Percentiles rank a stretch among this genome's conserved stretches.
Conservation (phyloP, 2,888 invertebrate genomes). For the Agrochola lychnidis region DNA sequence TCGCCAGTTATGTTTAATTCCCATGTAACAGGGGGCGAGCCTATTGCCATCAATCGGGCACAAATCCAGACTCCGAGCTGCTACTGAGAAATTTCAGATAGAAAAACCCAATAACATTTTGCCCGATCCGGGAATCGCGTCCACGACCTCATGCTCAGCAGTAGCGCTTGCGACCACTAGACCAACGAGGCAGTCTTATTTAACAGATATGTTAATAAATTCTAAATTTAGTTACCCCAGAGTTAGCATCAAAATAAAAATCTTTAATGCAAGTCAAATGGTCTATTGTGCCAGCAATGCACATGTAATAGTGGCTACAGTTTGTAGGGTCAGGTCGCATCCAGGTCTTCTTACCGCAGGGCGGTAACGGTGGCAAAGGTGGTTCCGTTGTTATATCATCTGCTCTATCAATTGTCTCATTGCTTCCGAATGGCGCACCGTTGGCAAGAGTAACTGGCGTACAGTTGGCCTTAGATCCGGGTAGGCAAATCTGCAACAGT, state of each 20-base stretch:
- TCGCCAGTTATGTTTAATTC: no score
- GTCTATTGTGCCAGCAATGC: background rate
- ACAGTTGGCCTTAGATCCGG: background rate
- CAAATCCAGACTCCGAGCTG: no score
- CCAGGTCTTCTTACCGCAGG: background rate
- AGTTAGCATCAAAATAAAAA: background rate
- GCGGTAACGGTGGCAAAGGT: background rate
- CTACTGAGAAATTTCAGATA: no score
- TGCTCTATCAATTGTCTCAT: background rate
- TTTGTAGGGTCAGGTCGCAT: background rate
- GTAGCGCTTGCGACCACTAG: no score
- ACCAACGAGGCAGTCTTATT: no score
- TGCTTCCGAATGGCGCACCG: background rate
- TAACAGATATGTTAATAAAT: background rate
- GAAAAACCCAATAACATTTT: no score
- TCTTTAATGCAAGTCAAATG: background rate
- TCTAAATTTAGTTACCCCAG: background rate
- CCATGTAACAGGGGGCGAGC: no score
- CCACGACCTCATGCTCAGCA: no score
- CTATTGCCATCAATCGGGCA: no score
- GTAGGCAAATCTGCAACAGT: background rate
- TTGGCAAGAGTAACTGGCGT: background rate
- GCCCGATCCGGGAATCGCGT: no score
- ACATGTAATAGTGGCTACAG: conserved; percentile 9
- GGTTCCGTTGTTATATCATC: background rate